Evolutionary conservation across 2,113 vertebrate species (phyloP), one percentile per base, ranked within the genome.

Genomic region (Ailurus styani): DNA sequence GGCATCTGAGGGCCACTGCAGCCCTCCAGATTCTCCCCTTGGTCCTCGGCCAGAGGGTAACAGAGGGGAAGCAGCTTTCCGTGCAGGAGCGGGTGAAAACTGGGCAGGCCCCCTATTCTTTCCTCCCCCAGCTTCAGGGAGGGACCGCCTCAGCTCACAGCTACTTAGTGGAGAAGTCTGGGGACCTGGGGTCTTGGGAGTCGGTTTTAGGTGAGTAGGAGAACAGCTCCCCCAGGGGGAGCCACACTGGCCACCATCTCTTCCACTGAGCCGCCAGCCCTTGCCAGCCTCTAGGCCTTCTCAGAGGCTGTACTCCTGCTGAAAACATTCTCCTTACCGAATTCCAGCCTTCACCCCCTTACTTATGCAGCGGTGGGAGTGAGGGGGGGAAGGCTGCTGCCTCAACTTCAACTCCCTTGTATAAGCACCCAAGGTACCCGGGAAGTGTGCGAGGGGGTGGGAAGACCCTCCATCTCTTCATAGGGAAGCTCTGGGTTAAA

Each of bases 201-300:
- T 40, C 12, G 6, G 66, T 86, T 75, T 83, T 40, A 45, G n/a
- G n/a, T n/a, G n/a, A n/a, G n/a, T n/a, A n/a, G n/a, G n/a, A n/a
- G n/a, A n/a, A n/a, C n/a, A n/a, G n/a, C n/a, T n/a, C n/a, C n/a
- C n/a, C n/a, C n/a, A n/a, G n/a, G n/a, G n/a, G n/a, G n/a, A 34
- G 47, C 91, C n/a, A 20, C 86, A 20, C 18, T n/a, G 95, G 95
- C 94, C 97, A 40, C 93, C 78, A 6, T 95, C 96, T 31, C 97
- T 97, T 64, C 98, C 97, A n/a, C 93, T 87, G 57, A 90, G 95
- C 66, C 95, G 47, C 23, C 47, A 93, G 83, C 82, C 94, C 52
- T 97, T 97, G 37, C 79, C 97, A 90, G 95, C 97, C 54, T 93
- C 88, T 34, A 79, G 96, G 11, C 84, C 85, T 42, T 93, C 90